Evolutionary conservation across 2,113 vertebrate genomes (phyloP).

Genomic region (Protobothrops flavoviridis): DNA sequence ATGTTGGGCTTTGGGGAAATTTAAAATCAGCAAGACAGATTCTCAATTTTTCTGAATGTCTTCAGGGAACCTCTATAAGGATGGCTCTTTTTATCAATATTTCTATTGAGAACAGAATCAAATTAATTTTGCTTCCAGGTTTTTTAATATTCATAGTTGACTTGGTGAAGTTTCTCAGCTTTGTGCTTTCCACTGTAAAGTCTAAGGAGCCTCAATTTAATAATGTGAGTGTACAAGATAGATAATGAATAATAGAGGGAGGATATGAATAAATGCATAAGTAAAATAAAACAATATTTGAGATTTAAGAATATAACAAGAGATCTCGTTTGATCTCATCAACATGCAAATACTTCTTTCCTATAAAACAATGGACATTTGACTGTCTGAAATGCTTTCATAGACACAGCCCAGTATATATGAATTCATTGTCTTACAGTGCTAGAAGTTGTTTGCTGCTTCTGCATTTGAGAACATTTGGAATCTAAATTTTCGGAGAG

Average conservation of each 20-base stretch:
- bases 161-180: not conserved
- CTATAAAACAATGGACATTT: not conserved
- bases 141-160: not conserved
- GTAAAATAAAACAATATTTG: not conserved
- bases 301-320: not conserved
- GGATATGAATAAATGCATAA: not conserved
- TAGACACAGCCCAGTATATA: not conserved
- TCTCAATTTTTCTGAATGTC: not conserved
- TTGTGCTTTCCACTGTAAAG: not conserved
- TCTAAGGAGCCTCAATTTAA: not conserved
- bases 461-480: not conserved
- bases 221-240: not conserved
- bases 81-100: not conserved
- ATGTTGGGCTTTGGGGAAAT: not conserved
- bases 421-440: not conserved
- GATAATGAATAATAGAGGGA: not conserved
- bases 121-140: not conserved
- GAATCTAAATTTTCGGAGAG: not conserved
- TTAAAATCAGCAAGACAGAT: not conserved
- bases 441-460: slow-evolving; percentile 18
- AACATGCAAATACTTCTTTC: not conserved
- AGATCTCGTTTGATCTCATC: not conserved
- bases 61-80: not conserved
- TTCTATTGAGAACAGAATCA: not conserved
- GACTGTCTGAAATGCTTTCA: not conserved